Base-by-base conservation (phyloP, 2,113 vertebrate genomes). In the Actenoides hombroni region DNA sequence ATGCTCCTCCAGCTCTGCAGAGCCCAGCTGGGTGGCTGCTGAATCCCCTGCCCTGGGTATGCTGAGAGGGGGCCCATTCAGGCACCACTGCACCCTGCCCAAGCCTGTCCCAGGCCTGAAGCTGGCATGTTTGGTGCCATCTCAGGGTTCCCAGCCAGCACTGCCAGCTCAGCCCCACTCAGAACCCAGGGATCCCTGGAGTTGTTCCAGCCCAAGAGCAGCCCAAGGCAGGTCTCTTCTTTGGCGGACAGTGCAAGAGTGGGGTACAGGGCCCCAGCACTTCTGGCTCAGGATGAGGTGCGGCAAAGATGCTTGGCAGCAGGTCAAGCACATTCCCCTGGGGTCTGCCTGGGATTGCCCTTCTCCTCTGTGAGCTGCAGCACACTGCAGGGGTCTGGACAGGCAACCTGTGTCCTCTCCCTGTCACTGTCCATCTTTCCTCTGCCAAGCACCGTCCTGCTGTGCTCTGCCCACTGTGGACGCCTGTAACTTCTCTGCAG, bases 121-220 rank as follows among this genome's bases (percentile, higher is more conserved):
- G 33, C 33, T 1, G 1, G 10, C 18, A 18, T 28, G 29, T 11
- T 74, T 0, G 0, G 19, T 31, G 42, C 10, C 44, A 40, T 11
- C 37, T 60, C 0, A 0, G 37, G 10, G 21, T 5, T 86, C 16
- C 40, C n/a, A 59, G 28, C 28, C 57, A 79, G 61, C 76, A 67
- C 10, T 40, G 60, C 26, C 49, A 85, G 69, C 60, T 49, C 37
- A 81, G 63, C 4, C 51, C 21, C 14, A 18, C 28, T 57, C 46
- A 33, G 37, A 13, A 59, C 46, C 53, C 68, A 51, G 13, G 46
- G 42, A 77, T 9, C 6, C 56, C 11, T 1, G 1, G 21, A 37
- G 10, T n/a, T 49, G 18, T 59, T 13, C 24, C 40, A 79, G 49
- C 10, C 11, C 13, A 61, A n/a, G 3, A 67, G 9, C 40, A 65